Evolutionary conservation across 2,888 invertebrate genomes (phyloP), one percentile per base, ranked within the genome.

Genomic region (Ophraella communa): DNA sequence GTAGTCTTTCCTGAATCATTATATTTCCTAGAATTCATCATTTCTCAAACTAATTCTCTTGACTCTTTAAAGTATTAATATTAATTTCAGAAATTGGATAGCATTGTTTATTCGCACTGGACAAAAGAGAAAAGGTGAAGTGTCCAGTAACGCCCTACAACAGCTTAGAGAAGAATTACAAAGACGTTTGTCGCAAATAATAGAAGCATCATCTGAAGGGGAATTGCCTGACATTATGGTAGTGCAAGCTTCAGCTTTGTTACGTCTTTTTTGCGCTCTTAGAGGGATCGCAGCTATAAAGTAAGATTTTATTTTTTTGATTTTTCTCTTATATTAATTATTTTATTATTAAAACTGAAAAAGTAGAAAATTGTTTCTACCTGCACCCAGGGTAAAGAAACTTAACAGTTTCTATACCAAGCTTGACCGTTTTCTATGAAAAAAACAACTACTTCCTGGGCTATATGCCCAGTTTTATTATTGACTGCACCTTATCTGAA

Each of bases 221-320:
- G 85, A 86, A 67, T 80, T 90, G 45, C 85, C 87, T 0, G 90
- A 91, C 71, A 86, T 86, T 44, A 85, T 86, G 73, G 89, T 91
- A 5, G 92, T 96, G 0, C 91, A 95, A 81, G 96, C 95, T 0
- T 94, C 95, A n/a, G 94, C 95, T 1, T 84, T 97, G 44, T 83
- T 97, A 23, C 85, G 96, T 45, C 85, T 98, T 0, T 96, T 96
- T 79, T 96, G 96, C 82, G 96, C 97, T 0, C 84, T 98, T 0
- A 87, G 95, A 73, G 96, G 95, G 49, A 95, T 97, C 62, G 96
- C 96, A 0, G 93, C 94, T 1, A 91, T 96, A 11, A 96, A 96
- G 88, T 93, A 85, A 80, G 20, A 17, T n/a, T n/a, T 33, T 5
- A n/a, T 14, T 11, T 14, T 17, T 35, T 1, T 5, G 14, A 11